Conservation (phyloP, 2,113 vertebrate species). For the Periophthalmus modestus region DNA sequence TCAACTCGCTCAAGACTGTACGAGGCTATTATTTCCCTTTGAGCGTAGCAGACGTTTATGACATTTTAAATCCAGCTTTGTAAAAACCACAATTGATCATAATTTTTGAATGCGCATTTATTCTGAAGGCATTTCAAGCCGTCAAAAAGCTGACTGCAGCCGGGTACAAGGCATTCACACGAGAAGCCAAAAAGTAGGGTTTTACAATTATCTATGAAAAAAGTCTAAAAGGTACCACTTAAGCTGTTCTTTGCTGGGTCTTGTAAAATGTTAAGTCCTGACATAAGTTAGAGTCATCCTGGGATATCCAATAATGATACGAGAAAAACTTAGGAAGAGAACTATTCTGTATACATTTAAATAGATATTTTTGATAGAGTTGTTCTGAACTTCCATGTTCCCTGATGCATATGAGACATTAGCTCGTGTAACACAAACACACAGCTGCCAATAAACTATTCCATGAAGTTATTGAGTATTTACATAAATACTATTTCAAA, state of each 20-base stretch:
- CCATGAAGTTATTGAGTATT: too few relatives aligned
- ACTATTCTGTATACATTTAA: neutral
- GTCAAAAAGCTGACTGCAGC: conserved; percentile 34
- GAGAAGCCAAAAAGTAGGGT: neutral
- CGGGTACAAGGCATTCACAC: conserved; percentile 40
- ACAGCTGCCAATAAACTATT: too few relatives aligned
- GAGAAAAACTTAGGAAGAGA: neutral
- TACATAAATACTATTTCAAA: too few relatives aligned
- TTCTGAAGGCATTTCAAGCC: conserved; percentile 49
- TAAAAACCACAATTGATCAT: conserved; percentile 79
- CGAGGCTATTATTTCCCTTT: conserved; percentile 85
- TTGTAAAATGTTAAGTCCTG: conserved; percentile 19
- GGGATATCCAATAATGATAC: neutral
- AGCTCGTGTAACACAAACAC: too few relatives aligned
- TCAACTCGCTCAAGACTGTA: conserved; percentile 79
- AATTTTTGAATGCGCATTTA: conserved; percentile 68
- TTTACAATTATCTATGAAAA: conserved; percentile 33
- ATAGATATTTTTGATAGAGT: too few relatives aligned
- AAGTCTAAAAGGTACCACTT: conserved; percentile 23
- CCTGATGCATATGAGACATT: too few relatives aligned
- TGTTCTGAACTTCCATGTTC: too few relatives aligned
- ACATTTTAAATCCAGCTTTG: conserved; percentile 81
- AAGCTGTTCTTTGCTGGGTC: neutral
- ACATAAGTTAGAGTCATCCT: neutral
- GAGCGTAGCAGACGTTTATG: conserved; percentile 75